Evolutionary conservation across 2,888 invertebrate genomes (phyloP), one percentile per base, ranked within the genome.

Genomic region (Aleiodes testaceus): DNA sequence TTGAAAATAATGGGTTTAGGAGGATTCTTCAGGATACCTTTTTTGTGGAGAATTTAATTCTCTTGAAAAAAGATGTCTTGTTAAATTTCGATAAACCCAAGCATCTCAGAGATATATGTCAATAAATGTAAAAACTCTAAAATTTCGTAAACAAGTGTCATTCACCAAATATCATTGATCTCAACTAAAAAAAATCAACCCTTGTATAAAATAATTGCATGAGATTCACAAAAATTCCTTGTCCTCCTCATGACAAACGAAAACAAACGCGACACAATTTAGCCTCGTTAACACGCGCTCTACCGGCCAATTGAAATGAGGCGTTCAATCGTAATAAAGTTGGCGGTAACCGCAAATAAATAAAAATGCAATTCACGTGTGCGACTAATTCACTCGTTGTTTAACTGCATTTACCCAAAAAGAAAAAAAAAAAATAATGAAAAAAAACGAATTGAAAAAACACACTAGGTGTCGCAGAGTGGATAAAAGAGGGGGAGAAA

Each of bases 301-400:
- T n/a, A n/a, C n/a, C 53, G 18, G 52, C 64, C 53, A 64, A 64
- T 69, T 52, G 64, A 64, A 64, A 69, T 64, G 69, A 69, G 69
- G 64, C 53, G 64, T 18, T 69, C 69, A 64, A 65, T 53, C 16
- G 69, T 64, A 64, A 69, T 69, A 53, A 64, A 69, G 64, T 69
- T 69, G 53, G 12, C 20, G 53, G 11, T 20, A 26, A 26, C n/a
- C 53, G 26, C 18, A 26, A 22, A 36, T 36, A 36, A 36, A 36
- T 26, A 26, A 22, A 53, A 53, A 26, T 22, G 4, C n/a, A 26
- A 2, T 53, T 53, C 26, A n/a, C 22, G 20, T 26, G 22, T 26
- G 16, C 18, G 26, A 3, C 26, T 26, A 49, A 49, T 7, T 49
- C 49, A 49, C 16, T 49, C 49, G 16, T 9, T 49, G 16, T 9